phyloP scores from a whole-genome alignment of 2,797 vertebrate species.

The Clangula hyemalis region DNA sequence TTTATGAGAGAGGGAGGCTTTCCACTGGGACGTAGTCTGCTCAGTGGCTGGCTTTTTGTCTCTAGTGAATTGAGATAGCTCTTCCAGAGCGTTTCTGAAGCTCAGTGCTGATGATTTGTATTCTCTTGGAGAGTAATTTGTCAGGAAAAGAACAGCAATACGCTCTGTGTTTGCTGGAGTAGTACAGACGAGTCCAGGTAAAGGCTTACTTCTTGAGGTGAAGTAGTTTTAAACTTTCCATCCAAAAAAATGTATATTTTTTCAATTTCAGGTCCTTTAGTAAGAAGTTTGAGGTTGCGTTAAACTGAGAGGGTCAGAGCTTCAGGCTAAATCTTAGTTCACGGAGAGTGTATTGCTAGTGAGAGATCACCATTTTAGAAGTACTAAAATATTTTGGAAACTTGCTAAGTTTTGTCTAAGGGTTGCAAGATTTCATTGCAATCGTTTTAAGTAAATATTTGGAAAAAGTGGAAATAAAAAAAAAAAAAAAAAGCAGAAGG shows the following conservation, averaged over 20 bases:
- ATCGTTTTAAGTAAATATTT: background rate
- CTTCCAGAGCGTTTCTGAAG: conserved; percentile 14
- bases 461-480: background rate
- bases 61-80: background rate
- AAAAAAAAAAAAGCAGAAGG: background rate
- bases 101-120: conserved; percentile 34
- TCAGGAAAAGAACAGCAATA: conserved; percentile 30
- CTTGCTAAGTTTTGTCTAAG: background rate
- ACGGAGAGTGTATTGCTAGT: accelerated
- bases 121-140: conserved; percentile 32
- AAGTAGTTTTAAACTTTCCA: conserved; percentile 24
- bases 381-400: background rate
- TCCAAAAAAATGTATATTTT: background rate
- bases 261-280: background rate
- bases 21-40: conserved; percentile 1
- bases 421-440: background rate
- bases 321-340: background rate
- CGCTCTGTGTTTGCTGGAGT: conserved; percentile 21
- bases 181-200: conserved; percentile 14
- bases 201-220: conserved; percentile 18
- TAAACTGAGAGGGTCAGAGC: accelerated
- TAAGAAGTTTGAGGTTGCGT: background rate
- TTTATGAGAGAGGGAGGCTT: background rate
- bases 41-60: conserved; percentile 11
- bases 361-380: background rate